Evolutionary conservation across 2,888 invertebrate genomes (phyloP).

Genomic region (Ennomos fuscantarius): DNA sequence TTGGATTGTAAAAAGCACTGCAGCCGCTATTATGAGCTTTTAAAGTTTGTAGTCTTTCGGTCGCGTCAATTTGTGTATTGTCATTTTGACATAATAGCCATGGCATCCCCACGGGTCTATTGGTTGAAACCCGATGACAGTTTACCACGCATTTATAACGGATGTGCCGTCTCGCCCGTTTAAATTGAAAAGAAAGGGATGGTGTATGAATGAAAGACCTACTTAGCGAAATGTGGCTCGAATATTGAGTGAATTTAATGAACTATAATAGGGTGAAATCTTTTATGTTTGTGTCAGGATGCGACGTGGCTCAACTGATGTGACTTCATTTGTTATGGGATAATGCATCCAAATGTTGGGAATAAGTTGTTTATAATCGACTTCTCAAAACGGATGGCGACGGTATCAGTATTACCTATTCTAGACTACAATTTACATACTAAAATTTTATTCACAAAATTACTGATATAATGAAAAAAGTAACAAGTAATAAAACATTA

Average conservation of each 20-base stretch:
- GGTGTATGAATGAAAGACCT: conserved; percentile 64
- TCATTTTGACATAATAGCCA: conserved; percentile 83
- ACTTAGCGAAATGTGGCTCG: conserved; percentile 73
- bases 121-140: conserved; percentile 81
- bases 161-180: conserved; percentile 50
- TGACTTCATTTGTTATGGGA: conserved; percentile 58
- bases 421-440: too few species aligned
- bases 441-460: too few species aligned
- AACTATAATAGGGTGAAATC: conserved; percentile 71
- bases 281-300: conserved; percentile 61
- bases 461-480: too few species aligned
- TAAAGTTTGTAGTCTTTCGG: conserved; percentile 81
- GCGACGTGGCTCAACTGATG: conserved; percentile 65
- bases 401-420: too few species aligned
- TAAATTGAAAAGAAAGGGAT: conserved; percentile 44
- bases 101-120: conserved; percentile 79
- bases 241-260: conserved; percentile 78
- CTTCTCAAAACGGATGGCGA: too few species aligned
- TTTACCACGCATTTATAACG: conserved; percentile 69
- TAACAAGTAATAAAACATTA: too few species aligned
- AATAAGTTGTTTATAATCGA: conserved; percentile 20
- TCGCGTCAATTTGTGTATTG: conserved; percentile 84
- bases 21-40: conserved; percentile 69
- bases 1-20: conserved; percentile 23
- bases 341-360: conserved; percentile 29